phyloP scores from a whole-genome alignment of 2,113 vertebrate genomes.

The Ondatra zibethicus region DNA sequence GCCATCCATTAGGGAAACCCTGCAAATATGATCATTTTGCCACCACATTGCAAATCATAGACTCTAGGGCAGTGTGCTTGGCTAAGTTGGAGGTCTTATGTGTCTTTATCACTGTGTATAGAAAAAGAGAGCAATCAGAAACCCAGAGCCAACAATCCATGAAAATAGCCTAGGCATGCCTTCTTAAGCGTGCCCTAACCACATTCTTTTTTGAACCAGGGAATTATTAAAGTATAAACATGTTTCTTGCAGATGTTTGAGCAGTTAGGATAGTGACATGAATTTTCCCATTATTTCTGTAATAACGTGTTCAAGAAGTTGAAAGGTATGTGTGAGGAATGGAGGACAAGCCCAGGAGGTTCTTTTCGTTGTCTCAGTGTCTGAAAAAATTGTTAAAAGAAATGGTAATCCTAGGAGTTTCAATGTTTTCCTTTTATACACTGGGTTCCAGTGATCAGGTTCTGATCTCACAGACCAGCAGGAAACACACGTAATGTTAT shows the following conservation, averaged over 20 bases:
- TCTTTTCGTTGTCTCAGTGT: neutral
- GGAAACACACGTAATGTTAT: neutral
- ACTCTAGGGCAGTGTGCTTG: neutral
- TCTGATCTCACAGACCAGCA: constrained; percentile 4
- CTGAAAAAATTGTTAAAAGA: neutral
- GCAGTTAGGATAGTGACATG: neutral
- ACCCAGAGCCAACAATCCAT: neutral
- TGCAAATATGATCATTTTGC: neutral
- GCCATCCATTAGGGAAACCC: neutral
- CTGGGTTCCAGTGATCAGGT: neutral
- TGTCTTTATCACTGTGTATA: neutral
- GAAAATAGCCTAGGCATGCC: neutral
- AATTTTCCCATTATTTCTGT: neutral
- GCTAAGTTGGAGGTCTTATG: neutral
- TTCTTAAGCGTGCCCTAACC: neutral
- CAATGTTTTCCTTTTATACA: neutral
- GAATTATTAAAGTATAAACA: neutral
- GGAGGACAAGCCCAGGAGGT: neutral
- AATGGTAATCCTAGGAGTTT: neutral
- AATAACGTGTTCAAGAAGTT: constrained; percentile 27
- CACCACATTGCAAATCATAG: neutral
- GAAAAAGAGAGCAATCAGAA: neutral
- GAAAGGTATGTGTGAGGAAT: neutral
- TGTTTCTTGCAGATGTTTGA: neutral
- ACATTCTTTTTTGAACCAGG: neutral